Conservation (phyloP, 92 coral and sea anemone genomes). For the Parazoanthus atlanticus region DNA sequence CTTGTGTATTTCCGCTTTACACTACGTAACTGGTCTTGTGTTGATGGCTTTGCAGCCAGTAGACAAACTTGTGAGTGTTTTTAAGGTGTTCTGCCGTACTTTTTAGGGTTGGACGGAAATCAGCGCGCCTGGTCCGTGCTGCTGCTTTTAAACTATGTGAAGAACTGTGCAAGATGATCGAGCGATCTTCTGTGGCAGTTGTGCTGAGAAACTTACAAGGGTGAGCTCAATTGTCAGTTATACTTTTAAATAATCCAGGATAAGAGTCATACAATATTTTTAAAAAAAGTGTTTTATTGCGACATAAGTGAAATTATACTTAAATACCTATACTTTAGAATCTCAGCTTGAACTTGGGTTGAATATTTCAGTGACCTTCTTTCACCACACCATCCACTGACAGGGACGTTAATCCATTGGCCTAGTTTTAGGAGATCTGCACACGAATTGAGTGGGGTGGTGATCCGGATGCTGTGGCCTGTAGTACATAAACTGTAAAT, state of each 20-base stretch:
- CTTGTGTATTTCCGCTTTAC: background rate
- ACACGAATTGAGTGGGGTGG: too few relatives aligned
- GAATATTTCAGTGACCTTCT: background rate
- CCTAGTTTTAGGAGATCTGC: too few relatives aligned
- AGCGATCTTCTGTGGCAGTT: conserved; percentile 86
- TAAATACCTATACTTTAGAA: background rate
- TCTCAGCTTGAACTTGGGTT: background rate
- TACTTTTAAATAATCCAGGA: too few relatives aligned
- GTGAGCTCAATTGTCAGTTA: conserved; percentile 52
- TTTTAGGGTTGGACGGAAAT: conserved; percentile 94
- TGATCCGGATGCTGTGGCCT: too few relatives aligned
- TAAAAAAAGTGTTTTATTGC: background rate
- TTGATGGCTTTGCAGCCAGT: too few relatives aligned
- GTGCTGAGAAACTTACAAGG: conserved; percentile 89
- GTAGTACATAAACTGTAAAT: too few relatives aligned
- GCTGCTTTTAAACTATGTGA: conserved; percentile 97
- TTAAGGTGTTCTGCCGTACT: background rate
- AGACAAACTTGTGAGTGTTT: background rate
- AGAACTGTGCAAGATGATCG: conserved; percentile 89
- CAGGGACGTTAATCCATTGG: too few relatives aligned
- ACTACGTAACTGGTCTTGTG: too few relatives aligned
- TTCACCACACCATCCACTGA: too few relatives aligned
- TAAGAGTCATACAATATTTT: too few relatives aligned
- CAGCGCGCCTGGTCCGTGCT: conserved; percentile 97
- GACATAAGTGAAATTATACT: background rate